Evolutionary conservation across 2,113 vertebrate species (phyloP).

Genomic region (Desmodus rotundus): DNA sequence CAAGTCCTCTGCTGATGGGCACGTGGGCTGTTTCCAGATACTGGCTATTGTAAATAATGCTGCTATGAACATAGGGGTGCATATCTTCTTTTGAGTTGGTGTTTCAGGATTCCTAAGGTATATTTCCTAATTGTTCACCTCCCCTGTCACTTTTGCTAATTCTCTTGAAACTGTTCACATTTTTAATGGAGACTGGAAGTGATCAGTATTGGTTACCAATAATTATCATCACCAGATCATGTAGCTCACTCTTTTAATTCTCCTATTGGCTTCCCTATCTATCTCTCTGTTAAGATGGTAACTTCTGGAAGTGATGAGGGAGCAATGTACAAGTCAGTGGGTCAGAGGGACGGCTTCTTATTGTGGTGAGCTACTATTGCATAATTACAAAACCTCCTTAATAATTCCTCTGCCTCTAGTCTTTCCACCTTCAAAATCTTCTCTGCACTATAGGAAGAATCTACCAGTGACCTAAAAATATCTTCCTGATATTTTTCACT

Average conservation of each 20-base stretch:
- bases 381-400: background rate
- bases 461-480: background rate
- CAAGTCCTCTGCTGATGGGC: too few relatives aligned
- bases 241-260: background rate
- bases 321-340: background rate
- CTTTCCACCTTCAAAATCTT: background rate
- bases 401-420: background rate
- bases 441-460: background rate
- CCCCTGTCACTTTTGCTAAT: background rate
- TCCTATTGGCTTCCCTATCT: background rate
- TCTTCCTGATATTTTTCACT: background rate
- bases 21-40: too few relatives aligned
- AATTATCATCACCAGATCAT: background rate
- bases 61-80: too few relatives aligned
- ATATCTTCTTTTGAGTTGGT: too few relatives aligned
- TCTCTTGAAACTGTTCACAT: background rate
- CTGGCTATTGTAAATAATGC: too few relatives aligned
- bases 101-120: too few relatives aligned
- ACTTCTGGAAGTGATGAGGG: background rate
- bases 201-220: background rate
- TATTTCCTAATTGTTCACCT: background rate
- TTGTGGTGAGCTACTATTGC: background rate
- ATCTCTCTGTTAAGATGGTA: background rate
- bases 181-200: background rate
- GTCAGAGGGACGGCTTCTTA: background rate